Evolutionary conservation across 2,888 invertebrate genomes (phyloP), one percentile per base, ranked within the genome.

Genomic region (Sycophila texana): DNA sequence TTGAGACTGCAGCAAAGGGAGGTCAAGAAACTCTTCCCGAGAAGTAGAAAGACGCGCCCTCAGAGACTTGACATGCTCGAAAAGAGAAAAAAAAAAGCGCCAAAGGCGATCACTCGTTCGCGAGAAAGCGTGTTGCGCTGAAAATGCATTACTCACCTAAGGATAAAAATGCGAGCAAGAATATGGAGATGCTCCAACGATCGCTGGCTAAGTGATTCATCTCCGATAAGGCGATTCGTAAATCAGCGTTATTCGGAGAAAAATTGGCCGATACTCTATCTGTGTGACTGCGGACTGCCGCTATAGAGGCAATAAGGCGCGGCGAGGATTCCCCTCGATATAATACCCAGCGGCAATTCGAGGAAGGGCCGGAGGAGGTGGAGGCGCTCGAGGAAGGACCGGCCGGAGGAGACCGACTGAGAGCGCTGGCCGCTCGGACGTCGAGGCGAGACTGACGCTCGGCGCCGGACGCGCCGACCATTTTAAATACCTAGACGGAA

Each of bases 391-490:
- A 3, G 58, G 22, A 60, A 60, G 22, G n/a, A 53, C 14, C 13
- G 51, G 16, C 51, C 51, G 51, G 16, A 7, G 51, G 10, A 51
- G 16, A 10, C 18, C 58, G 39, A 65, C n/a, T 39, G 39, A n/a
- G 66, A 57, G 71, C 55, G 22, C 73, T 55, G 66, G 61, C 73
- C 63, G 74, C 53, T 80, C 60, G 66, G 18, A 74, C 74, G 77
- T 74, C 67, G 78, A 60, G 61, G 39, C 72, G 7, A 74, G 81
- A 81, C 81, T 81, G 78, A 61, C 77, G 74, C 74, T 74, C 57
- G 74, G 66, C 47, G 18, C 61, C 75, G 75, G 72, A 72, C 78
- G 72, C 49, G 30, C 60, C 78, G 58, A 81, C 72, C 72, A 78
- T 81, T 81, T 81, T 81, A 81, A 77, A 71, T 68, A 72, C 49